Conservation (phyloP, 1,140 invertebrate genomes). For the Drosophila kurseongensis region DNA sequence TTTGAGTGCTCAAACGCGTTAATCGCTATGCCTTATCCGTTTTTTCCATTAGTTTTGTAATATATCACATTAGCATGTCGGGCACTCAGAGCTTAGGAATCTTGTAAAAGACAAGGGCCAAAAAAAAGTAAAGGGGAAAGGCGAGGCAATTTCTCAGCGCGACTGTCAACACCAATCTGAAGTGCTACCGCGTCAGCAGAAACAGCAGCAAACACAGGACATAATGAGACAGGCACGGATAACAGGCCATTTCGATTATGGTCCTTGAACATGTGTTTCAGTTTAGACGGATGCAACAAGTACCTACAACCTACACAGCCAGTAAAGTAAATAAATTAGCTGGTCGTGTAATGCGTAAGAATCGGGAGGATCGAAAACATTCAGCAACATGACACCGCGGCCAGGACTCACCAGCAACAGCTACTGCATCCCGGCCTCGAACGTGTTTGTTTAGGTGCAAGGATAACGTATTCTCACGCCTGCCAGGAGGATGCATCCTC, state of each 20-base stretch:
- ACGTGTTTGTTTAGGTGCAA: constrained; percentile 75
- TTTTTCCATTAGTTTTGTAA: constrained; percentile 71
- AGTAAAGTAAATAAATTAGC: constrained; percentile 75
- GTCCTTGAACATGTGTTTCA: constrained; percentile 57
- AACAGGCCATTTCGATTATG: constrained; percentile 42
- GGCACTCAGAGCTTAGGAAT: constrained; percentile 27
- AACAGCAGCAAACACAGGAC: constrained; percentile 21
- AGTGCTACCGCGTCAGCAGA: constrained; percentile 55
- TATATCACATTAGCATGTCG: constrained; percentile 66
- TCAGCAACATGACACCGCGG: constrained; percentile 58
- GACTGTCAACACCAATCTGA: constrained; percentile 77
- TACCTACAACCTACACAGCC: constrained; percentile 34
- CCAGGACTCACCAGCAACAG: constrained; percentile 29
- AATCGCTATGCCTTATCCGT: constrained; percentile 62
- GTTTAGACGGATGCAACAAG: constrained; percentile 34
- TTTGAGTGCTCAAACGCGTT: constrained; percentile 60
- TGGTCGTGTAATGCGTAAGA: constrained; percentile 39
- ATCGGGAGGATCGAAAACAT: constrained; percentile 53
- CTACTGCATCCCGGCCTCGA: constrained; percentile 54
- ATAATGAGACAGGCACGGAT: constrained; percentile 42
- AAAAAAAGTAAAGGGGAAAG: constrained; percentile 18
- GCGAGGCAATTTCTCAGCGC: constrained; percentile 68
- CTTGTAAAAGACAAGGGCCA: constrained; percentile 6
- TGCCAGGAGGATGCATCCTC: constrained; percentile 42
- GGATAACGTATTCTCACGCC: constrained; percentile 78